These are phyloP conservation scores for Chiridota heheva DNA, from an alignment of 35 echinoderm and acorn worm genomes.

Conservation along the genomic window DNA sequence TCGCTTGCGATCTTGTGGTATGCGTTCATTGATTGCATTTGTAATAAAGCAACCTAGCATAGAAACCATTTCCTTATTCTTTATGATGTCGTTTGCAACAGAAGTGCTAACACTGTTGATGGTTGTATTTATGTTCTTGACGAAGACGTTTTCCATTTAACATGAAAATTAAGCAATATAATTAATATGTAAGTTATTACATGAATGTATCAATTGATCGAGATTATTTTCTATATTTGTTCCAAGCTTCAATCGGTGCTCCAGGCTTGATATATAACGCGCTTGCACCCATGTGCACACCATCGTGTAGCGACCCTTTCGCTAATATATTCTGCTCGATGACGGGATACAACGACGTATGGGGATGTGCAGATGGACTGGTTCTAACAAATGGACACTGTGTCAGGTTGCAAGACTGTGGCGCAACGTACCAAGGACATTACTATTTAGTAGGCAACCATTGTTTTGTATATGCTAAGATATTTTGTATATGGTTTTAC, in stretches of 20 bases:
- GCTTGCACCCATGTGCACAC: conserved; percentile 11
- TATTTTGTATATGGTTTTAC: too few species aligned
- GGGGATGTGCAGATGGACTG: conserved; percentile 43
- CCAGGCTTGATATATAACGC: conserved; percentile 43
- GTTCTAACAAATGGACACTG: conserved; percentile 21
- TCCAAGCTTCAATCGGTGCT: conserved; percentile 4
- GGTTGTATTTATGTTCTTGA: too few species aligned
- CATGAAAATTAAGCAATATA: too few species aligned
- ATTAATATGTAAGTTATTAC: too few species aligned
- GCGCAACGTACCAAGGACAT: conserved; percentile 15
- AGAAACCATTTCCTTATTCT: too few species aligned
- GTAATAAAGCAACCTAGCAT: too few species aligned
- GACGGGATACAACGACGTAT: conserved; percentile 25
- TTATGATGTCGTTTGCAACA: too few species aligned
- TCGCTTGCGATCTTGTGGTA: conserved; percentile 22
- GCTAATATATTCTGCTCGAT: conserved; percentile 22
- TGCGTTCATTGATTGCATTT: too few species aligned
- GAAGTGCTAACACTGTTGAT: too few species aligned
- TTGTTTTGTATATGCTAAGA: too few species aligned
- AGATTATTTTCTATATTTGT: neutral
- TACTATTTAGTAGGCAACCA: conserved; percentile 34
- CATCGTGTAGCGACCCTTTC: conserved; percentile 24
- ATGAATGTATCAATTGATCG: too few species aligned
- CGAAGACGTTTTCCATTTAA: too few species aligned
- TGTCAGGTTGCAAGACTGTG: conserved; percentile 6